Evolutionary conservation across 92 coral and sea anemone species (phyloP), one percentile per base, ranked within the genome.

Genomic region (Porites cylindrica): DNA sequence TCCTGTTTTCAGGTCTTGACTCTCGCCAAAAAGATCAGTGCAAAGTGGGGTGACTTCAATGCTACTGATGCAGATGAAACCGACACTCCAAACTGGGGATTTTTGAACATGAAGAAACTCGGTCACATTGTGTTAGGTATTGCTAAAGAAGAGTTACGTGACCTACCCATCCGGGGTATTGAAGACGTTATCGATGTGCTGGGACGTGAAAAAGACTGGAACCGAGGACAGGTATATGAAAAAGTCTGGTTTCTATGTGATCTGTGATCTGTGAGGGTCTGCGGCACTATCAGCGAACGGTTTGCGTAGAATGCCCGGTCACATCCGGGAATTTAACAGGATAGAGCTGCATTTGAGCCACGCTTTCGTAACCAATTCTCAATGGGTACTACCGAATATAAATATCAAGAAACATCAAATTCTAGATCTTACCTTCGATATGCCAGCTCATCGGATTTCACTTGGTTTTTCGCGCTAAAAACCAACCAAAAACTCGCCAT

Each of bases 11-110:
- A 96, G 99, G 90, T 86, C 13, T 82, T 95, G 20, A 94, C 94
- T 56, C 87, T 96, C 26, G 90, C 95, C 72, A 89, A 93, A 95
- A 95, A 94, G 78, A 71, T 96, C 47, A 90, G 94, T 1, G 81
- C 88, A 53, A 88, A 87, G 75, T 96, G 99, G 99, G 98, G 98
- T 51, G 89, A 70, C 79, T 88, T 96, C 71, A 96, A 96, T 83
- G 93, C 86, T 24, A 95, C 99, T 4, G 99, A 96, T 50, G 74
- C 63, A 71, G 97, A 94, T 21, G 90, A 85, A 3, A 73, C 90
- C 0, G 98, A 95, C 61, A 64, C 90, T 3, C 99, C 99, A 58
- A 85, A 85, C 80, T 96, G 99, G 99, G 99, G 99, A n/a, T 96
- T 96, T 68, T 70, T 91, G 18, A 95, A 90, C 87, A 75, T 96